Conservation (phyloP, 2,888 invertebrate species). For the Thymelicus lineola region DNA sequence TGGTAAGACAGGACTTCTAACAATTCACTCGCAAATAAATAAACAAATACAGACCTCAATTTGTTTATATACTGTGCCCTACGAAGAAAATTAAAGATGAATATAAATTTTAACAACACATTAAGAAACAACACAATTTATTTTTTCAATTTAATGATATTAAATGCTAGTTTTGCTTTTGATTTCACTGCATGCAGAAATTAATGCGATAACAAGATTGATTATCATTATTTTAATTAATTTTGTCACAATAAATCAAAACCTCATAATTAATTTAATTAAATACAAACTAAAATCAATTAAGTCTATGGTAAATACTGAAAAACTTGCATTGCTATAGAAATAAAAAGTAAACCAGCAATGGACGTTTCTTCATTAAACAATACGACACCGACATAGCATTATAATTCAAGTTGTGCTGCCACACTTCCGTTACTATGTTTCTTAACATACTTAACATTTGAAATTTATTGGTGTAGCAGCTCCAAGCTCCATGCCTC, state of each 20-base stretch:
- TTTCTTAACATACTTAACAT: too few species aligned
- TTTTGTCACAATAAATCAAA: neutral
- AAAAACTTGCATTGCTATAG: neutral
- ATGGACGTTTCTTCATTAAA: neutral
- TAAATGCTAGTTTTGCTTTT: neutral
- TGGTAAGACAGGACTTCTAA: constrained; percentile 60
- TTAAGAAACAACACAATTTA: neutral
- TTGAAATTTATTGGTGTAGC: too few species aligned
- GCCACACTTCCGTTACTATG: too few species aligned
- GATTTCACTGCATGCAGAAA: neutral
- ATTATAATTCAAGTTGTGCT: too few species aligned
- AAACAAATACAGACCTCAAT: constrained; percentile 82
- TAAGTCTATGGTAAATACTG: neutral
- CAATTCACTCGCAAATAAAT: constrained; percentile 61
- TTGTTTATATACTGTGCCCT: constrained; percentile 84
- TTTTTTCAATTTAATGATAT: neutral
- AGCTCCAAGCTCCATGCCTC: too few species aligned
- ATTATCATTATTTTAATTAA: neutral
- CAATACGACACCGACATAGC: too few species aligned
- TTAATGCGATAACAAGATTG: neutral
- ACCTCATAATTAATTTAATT: neutral
- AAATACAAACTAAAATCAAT: neutral
- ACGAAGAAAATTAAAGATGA: constrained; percentile 67
- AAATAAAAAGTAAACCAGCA: neutral
- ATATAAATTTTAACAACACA: constrained; percentile 9